phyloP scores from a whole-genome alignment of 2,888 invertebrate species.

The Acleris sparsana region DNA sequence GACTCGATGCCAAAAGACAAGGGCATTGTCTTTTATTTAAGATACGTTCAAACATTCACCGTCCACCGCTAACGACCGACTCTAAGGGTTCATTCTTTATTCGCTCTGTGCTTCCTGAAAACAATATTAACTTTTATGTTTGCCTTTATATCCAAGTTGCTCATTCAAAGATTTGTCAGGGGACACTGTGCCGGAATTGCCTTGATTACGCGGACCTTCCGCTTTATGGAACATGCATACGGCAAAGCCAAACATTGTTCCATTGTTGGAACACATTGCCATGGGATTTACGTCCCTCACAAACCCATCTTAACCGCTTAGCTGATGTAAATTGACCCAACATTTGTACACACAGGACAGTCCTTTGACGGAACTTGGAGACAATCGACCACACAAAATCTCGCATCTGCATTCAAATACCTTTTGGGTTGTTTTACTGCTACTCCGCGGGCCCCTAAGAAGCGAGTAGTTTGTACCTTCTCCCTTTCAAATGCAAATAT shows the following conservation, averaged over 20 bases:
- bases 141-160: conserved; percentile 38
- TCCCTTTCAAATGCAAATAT: conserved; percentile 72
- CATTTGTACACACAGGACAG: conserved; percentile 49
- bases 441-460: conserved; percentile 46
- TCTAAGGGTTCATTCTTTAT: conserved; percentile 20
- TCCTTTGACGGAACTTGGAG: conserved; percentile 38
- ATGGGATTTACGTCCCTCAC: conserved; percentile 52
- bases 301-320: conserved; percentile 42
- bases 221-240: conserved; percentile 51
- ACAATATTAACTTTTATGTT: conserved; percentile 51
- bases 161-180: conserved; percentile 39
- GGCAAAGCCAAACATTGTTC: conserved; percentile 44
- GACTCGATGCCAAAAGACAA: neutral
- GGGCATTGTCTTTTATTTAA: conserved; percentile 45
- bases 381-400: conserved; percentile 41
- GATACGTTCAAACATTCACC: conserved; percentile 39
- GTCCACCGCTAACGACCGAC: conserved; percentile 7
- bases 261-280: conserved; percentile 44
- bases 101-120: conserved; percentile 22
- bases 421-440: conserved; percentile 54
- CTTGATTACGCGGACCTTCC: conserved; percentile 44
- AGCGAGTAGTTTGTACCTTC: conserved; percentile 57
- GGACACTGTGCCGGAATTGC: conserved; percentile 42
- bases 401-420: conserved; percentile 60
- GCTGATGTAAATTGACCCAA: conserved; percentile 56